Conservation (phyloP, 2,113 vertebrate species). For the Sylvilagus bachmani region DNA sequence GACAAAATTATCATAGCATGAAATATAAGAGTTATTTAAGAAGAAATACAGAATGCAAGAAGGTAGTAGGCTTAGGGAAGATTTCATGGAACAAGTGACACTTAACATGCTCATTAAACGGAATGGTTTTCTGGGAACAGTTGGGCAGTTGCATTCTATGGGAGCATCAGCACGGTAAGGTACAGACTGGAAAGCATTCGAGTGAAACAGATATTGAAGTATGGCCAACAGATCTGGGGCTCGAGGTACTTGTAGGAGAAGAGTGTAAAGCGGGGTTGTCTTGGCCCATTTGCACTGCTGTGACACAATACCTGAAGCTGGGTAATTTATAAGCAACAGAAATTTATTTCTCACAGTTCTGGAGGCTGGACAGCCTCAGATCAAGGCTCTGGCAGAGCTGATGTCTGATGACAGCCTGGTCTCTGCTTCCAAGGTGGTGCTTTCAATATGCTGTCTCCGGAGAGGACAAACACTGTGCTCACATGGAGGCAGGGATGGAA, state of each 20-base stretch:
- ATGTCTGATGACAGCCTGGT: too few relatives aligned
- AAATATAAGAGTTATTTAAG: neutral
- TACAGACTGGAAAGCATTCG: neutral
- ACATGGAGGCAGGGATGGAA: neutral
- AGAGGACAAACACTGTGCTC: neutral
- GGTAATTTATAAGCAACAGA: too few relatives aligned
- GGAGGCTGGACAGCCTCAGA: neutral
- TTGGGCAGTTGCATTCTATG: neutral
- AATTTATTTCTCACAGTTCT: neutral
- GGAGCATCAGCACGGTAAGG: neutral
- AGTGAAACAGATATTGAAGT: neutral
- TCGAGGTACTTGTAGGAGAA: neutral
- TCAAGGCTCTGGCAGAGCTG: neutral
- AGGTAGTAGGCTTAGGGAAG: neutral
- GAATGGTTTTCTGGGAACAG: neutral
- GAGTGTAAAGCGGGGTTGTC: neutral
- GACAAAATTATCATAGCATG: neutral
- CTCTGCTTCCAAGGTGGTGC: too few relatives aligned
- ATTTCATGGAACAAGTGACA: neutral
- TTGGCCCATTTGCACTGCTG: neutral
- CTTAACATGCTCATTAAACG: neutral
- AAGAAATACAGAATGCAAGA: neutral
- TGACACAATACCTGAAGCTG: too few relatives aligned
- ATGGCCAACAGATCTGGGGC: neutral
- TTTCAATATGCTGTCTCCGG: neutral